A percentile compares a stretch with the other conserved stretches of the same genome.
phyloP scores from a whole-genome alignment of 2,113 vertebrate species.

The Poeciliopsis occidentalis region DNA sequence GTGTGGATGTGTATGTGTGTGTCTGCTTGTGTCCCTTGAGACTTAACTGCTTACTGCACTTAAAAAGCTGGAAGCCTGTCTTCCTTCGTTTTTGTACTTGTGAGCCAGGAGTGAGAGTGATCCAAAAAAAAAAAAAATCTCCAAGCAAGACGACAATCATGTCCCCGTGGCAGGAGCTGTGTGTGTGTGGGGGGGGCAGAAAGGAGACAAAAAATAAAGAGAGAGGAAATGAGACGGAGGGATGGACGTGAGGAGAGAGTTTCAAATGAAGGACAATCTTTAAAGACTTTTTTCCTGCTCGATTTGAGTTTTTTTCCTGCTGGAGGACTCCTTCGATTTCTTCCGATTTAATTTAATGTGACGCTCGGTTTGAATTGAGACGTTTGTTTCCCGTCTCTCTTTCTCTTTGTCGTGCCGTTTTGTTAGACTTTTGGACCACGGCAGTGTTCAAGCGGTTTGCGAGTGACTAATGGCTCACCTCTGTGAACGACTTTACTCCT shows the following conservation, averaged over 20 bases:
- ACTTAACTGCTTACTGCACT: constrained; percentile 72
- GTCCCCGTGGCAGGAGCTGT: constrained; percentile 59
- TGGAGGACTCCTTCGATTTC: constrained; percentile 52
- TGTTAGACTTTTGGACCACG: constrained; percentile 45
- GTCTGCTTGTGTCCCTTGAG: constrained; percentile 39
- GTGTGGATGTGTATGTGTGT: not conserved
- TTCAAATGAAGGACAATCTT: constrained; percentile 69
- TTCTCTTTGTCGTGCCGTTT: constrained; percentile 48
- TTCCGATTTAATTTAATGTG: constrained; percentile 74
- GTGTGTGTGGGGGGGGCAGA: constrained; percentile 25
- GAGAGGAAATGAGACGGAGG: constrained; percentile 48
- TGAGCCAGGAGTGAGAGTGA: constrained; percentile 66
- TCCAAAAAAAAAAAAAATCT: constrained; percentile 50
- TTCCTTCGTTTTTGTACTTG: constrained; percentile 65
- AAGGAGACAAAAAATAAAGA: constrained; percentile 42
- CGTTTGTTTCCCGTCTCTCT: constrained; percentile 56
- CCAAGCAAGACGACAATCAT: constrained; percentile 82
- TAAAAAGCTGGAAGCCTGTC: constrained; percentile 66
- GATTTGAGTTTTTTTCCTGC: constrained; percentile 55
- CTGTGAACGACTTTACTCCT: constrained; percentile 53
- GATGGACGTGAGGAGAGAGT: constrained; percentile 37
- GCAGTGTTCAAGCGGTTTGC: constrained; percentile 49
- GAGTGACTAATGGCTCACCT: constrained; percentile 48
- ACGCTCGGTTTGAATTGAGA: constrained; percentile 72
- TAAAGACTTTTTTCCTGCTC: constrained; percentile 65